phyloP scores from a whole-genome alignment of 2,888 invertebrate species.

The Drosophila kokeensis region DNA sequence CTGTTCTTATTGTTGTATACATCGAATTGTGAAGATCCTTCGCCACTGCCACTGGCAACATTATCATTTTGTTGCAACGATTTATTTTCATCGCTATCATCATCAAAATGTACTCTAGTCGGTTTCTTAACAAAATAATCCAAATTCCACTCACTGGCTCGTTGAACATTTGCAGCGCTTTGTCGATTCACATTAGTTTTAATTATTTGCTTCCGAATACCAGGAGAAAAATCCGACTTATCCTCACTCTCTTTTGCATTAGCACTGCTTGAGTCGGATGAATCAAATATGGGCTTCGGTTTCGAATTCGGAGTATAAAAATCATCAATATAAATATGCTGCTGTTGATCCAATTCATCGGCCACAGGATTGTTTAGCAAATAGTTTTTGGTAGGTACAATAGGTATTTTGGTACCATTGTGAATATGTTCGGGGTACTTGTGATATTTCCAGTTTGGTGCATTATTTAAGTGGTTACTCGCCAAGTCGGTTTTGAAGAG shows the following conservation, averaged over 20 bases:
- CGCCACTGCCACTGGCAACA: conserved; percentile 16
- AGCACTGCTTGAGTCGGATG: neutral
- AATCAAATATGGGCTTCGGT: neutral
- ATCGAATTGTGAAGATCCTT: conserved; percentile 7
- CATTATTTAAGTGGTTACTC: conserved; percentile 4
- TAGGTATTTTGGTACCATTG: conserved; percentile 6
- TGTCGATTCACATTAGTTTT: neutral
- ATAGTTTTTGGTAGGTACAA: conserved; percentile 16
- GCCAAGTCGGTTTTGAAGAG: conserved; percentile 1
- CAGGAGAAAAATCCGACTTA: neutral
- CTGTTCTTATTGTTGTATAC: neutral
- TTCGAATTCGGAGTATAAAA: conserved; percentile 45
- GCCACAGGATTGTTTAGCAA: conserved; percentile 48
- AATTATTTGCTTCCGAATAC: neutral
- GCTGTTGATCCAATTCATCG: conserved; percentile 19
- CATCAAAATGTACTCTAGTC: conserved; percentile 4
- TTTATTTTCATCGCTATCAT: conserved; percentile 12
- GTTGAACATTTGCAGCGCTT: neutral
- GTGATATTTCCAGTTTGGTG: conserved; percentile 9
- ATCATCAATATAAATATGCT: conserved; percentile 69
- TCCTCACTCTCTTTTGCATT: neutral
- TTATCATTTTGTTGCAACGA: conserved; percentile 34
- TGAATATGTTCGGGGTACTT: neutral
- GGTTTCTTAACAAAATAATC: conserved; percentile 3
- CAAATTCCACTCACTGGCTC: conserved; percentile 5